Conservation (phyloP, 2,113 vertebrate genomes). For the Neofelis nebulosa region DNA sequence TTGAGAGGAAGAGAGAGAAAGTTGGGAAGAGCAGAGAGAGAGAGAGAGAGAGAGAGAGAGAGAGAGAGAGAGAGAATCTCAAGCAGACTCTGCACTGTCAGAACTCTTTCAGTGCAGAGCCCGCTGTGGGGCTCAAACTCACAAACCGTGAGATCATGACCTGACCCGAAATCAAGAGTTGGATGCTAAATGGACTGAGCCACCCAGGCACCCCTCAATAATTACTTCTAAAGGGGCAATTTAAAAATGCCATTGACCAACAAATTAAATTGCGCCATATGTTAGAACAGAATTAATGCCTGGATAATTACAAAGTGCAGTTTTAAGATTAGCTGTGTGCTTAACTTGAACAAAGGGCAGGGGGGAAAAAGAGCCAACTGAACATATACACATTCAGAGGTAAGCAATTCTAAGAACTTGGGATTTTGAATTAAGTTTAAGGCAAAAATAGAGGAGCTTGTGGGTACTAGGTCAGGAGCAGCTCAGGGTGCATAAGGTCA, state of each 20-base stretch:
- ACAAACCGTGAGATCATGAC: too few relatives aligned
- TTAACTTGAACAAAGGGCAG: constrained; percentile 43
- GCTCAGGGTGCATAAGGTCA: neutral
- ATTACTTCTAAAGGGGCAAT: neutral
- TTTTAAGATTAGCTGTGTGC: constrained; percentile 1
- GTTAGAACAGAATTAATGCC: constrained; percentile 10
- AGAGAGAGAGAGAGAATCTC: too few relatives aligned
- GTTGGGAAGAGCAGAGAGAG: too few relatives aligned
- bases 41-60: too few relatives aligned
- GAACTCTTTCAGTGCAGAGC: too few relatives aligned
- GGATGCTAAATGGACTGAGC: too few relatives aligned
- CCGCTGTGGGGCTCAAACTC: too few relatives aligned
- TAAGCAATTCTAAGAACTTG: neutral
- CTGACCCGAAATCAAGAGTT: too few relatives aligned
- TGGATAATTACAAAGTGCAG: neutral
- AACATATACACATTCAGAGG: neutral
- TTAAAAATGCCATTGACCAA: constrained; percentile 15
- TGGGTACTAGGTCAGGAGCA: neutral
- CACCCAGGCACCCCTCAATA: neutral
- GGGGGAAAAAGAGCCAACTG: neutral
- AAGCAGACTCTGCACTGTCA: too few relatives aligned
- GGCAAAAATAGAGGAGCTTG: neutral
- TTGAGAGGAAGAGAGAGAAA: too few relatives aligned
- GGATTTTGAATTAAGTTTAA: constrained; percentile 30
- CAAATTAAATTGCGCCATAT: neutral